Conservation (phyloP, 2,888 invertebrate genomes). For the Drosophila lutescens region DNA sequence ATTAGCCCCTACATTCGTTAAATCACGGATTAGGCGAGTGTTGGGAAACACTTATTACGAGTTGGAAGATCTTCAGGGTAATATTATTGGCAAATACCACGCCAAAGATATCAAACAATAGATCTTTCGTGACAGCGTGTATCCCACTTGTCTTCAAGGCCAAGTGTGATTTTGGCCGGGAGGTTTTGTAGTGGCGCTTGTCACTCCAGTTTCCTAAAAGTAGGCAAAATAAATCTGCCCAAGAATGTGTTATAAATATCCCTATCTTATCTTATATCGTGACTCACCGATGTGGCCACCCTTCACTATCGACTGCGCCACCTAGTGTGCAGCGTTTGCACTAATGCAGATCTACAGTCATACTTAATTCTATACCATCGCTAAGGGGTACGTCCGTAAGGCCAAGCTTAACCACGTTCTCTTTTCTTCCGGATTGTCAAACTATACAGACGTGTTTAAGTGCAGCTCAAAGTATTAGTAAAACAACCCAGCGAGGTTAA, state of each 20-base stretch:
- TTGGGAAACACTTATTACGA: slow-evolving; percentile 1
- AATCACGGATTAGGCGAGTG: slow-evolving; percentile 8
- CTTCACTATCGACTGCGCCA: background rate
- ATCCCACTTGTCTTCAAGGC: no score
- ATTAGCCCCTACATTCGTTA: slow-evolving; percentile 8
- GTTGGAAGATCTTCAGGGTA: slow-evolving; percentile 3
- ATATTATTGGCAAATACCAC: background rate
- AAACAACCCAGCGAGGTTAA: background rate
- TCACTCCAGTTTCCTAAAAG: no score
- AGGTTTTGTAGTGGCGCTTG: no score
- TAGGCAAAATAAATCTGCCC: no score
- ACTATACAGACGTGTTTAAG: background rate
- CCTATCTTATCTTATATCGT: no score
- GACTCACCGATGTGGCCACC: background rate
- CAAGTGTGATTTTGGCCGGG: no score
- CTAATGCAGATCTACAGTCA: background rate
- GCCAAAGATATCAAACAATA: slow-evolving; percentile 5
- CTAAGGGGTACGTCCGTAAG: background rate
- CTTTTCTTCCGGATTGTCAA: background rate
- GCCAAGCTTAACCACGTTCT: no score
- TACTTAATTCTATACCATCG: background rate
- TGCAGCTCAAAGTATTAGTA: background rate
- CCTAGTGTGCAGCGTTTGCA: slow-evolving; percentile 2
- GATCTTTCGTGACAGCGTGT: no score
- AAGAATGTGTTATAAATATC: background rate